Base-by-base conservation (phyloP, 1,140 invertebrate genomes). In the Drosophila nasuta region DNA sequence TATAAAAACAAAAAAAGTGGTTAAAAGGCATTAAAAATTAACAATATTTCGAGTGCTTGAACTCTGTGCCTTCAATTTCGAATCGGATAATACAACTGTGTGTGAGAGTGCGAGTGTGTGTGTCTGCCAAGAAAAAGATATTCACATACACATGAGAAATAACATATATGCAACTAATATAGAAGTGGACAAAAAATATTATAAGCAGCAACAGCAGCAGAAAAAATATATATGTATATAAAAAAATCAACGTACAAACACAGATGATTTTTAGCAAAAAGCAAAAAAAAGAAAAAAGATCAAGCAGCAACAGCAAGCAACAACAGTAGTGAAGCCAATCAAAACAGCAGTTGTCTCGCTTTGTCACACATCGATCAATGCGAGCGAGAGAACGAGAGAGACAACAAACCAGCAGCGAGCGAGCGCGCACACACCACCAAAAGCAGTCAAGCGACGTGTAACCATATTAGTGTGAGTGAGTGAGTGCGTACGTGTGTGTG, bases 251-350 rank as follows among this genome's bases (percentile, higher is more conserved):
- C 75, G 85, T 89, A 89, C 81, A 79, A 88, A 79, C 86, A 85
- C 86, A 81, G 85, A 89, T 89, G 85, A 89, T 89, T 90, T 88
- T 89, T 89, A 88, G 85, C 85, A 88, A 88, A 87, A 77, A 76
- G 48, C 54, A 71, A 76, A 75, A 75, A 87, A 87, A 86, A 86
- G 73, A 75, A 83, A 88, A 86, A 89, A 88, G 77, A 87, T 89
- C 80, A 83, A 80, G 77, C 35, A 38, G 35, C 35, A 38, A 10
- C 35, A 38, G 10, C 35, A 38, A 87, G 52, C 71, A 81, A 68
- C 74, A 79, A 65, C 69, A 83, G 69, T 75, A 77, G 64, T 66
- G 74, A 81, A 85, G 85, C 81, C 86, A 89, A 89, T 89, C 86
- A 89, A 89, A 89, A 72, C 86, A 89, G 86, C 86, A 89, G 86